Percentiles rank a stretch among this genome's conserved stretches.
Evolutionary conservation across 2,113 vertebrate species (phyloP).

Genomic region (Spea bombifrons): DNA sequence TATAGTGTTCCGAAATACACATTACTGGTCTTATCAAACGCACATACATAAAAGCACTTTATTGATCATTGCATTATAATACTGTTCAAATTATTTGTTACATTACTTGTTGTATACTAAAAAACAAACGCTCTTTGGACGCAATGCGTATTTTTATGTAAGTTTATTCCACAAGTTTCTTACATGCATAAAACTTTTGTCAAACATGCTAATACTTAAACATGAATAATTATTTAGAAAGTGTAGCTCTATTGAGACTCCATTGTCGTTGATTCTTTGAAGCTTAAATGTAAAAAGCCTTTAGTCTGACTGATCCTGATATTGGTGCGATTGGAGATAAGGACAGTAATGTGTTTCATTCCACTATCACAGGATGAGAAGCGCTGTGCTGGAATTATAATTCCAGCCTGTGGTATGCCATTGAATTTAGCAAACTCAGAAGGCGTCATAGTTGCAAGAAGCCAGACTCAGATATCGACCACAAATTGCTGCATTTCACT

Average conservation of each 20-base stretch:
- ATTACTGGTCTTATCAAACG: too few species aligned
- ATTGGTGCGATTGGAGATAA: not conserved
- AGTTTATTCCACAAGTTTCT: too few species aligned
- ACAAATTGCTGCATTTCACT: constrained; percentile 27
- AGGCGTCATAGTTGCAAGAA: constrained; percentile 33
- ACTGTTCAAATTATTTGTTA: too few species aligned
- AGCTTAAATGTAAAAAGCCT: not conserved
- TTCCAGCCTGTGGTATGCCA: constrained; percentile 22
- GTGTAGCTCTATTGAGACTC: not conserved
- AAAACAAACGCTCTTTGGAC: too few species aligned
- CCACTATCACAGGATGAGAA: constrained; percentile 17
- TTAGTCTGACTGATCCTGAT: not conserved
- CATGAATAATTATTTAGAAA: not conserved
- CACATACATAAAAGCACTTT: too few species aligned
- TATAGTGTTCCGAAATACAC: too few species aligned
- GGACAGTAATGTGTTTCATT: constrained; percentile 9
- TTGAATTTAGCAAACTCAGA: constrained; percentile 36
- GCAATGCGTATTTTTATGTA: too few species aligned
- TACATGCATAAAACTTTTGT: too few species aligned
- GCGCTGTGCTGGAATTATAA: constrained; percentile 18
- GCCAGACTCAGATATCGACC: constrained; percentile 41
- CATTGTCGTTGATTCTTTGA: not conserved
- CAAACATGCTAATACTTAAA: not conserved
- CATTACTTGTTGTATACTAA: too few species aligned
- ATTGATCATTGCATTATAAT: too few species aligned